A percentile compares a stretch with the other conserved stretches of the same genome.
Conservation (phyloP, 2,888 invertebrate genomes). For the Acanthosepion pharaonis region DNA sequence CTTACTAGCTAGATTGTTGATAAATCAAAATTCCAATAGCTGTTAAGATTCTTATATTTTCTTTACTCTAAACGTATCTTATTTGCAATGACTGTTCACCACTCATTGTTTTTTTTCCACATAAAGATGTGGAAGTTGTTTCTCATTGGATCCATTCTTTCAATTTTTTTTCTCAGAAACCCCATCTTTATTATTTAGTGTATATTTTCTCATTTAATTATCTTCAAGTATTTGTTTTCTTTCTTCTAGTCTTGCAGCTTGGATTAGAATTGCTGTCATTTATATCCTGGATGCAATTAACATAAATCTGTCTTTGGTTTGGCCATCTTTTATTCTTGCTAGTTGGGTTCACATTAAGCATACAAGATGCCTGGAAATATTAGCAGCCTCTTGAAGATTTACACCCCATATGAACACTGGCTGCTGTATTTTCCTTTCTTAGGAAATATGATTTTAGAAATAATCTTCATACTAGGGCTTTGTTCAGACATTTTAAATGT, state of each 20-base stretch:
- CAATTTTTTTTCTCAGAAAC: no score
- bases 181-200: not conserved
- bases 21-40: not conserved
- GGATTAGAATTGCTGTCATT: not conserved
- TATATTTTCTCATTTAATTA: not conserved
- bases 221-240: not conserved
- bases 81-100: not conserved
- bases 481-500: not conserved
- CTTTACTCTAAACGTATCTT: not conserved
- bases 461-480: not conserved
- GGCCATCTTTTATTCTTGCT: slow-evolving; percentile 5
- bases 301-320: slow-evolving; percentile 33
- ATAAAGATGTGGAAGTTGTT: not conserved
- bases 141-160: not conserved
- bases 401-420: slow-evolving; percentile 1
- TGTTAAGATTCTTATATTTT: no score
- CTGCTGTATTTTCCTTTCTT: slow-evolving; percentile 33
- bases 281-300: not conserved
- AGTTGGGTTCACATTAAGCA: not conserved
- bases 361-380: no score
- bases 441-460: slow-evolving; percentile 33
- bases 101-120: not conserved
- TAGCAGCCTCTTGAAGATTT: slow-evolving; percentile 10
- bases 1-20: not conserved
- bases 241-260: not conserved